Percentiles rank a stretch among this genome's conserved stretches.
These are phyloP conservation scores for Herpetotheres cachinnans DNA, from an alignment of 2,113 vertebrate species.

Conservation along the genomic window DNA sequence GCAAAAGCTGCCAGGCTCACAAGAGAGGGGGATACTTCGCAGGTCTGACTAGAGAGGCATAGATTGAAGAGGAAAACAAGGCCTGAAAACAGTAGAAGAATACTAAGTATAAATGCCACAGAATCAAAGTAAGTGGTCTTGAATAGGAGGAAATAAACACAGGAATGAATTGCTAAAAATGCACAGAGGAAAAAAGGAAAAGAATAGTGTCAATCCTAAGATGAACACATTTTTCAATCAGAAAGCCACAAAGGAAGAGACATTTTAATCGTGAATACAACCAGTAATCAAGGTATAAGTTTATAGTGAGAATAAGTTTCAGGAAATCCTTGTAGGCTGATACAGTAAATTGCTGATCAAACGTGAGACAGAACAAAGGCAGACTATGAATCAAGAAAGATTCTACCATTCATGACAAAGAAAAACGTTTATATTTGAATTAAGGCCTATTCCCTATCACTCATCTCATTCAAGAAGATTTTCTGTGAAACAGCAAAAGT, in stretches of 20 bases:
- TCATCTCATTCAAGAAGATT: background rate
- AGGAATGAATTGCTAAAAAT: background rate
- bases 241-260: background rate
- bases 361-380: constrained; percentile 18
- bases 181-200: background rate
- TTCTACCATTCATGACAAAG: background rate
- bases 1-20: background rate
- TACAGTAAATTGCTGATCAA: constrained; percentile 21
- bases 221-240: constrained; percentile 42
- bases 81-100: background rate
- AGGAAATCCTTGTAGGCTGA: constrained; percentile 12
- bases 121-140: background rate
- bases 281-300: background rate
- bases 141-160: background rate
- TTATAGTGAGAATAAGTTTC: background rate
- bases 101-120: background rate
- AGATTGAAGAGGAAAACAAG: background rate
- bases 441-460: background rate
- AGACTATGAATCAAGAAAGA: constrained; percentile 13
- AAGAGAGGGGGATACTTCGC: background rate
- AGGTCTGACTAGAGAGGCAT: background rate
- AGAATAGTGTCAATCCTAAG: background rate
- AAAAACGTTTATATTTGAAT: background rate
- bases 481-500: background rate
- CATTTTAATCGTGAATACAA: constrained; percentile 11